These are phyloP conservation scores for Lophius americanus DNA, from an alignment of 2,797 vertebrate genomes.

Conservation along the genomic window DNA sequence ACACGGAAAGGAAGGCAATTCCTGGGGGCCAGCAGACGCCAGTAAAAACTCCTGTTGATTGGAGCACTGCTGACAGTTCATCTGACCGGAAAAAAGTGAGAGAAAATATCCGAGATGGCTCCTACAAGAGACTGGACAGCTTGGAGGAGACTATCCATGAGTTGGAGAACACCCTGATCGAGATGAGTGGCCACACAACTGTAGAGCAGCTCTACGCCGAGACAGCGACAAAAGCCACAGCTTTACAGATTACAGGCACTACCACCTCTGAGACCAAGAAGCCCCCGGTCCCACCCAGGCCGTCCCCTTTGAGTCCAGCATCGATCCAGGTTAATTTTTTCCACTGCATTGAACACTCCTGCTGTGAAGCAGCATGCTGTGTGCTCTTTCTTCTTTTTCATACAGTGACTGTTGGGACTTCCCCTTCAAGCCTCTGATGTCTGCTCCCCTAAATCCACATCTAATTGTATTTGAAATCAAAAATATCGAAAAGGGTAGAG, in stretches of 20 bases:
- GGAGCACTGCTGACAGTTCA: not conserved
- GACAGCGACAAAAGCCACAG: conserved; percentile 7
- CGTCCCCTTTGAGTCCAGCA: conserved; percentile 58
- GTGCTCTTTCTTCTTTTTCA: conserved; percentile 42
- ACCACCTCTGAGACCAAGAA: conserved; percentile 60
- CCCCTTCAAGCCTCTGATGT: conserved; percentile 68
- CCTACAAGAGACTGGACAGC: conserved; percentile 87
- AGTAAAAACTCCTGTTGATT: not conserved
- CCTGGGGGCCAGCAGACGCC: conserved; percentile 8
- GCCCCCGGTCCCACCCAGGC: conserved; percentile 87
- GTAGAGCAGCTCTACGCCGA: conserved; percentile 48
- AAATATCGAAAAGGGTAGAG: conserved; percentile 58
- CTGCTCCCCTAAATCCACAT: conserved; percentile 64
- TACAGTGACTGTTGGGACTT: conserved; percentile 52
- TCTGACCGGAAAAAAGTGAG: conserved; percentile 20
- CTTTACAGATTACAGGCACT: conserved; percentile 23
- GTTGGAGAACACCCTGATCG: conserved; percentile 89
- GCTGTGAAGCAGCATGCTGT: conserved; percentile 38
- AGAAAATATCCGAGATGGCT: conserved; percentile 80
- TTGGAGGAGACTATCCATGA: conserved; percentile 92
- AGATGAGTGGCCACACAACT: conserved; percentile 82
- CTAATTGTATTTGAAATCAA: conserved; percentile 52
- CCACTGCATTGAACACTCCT: conserved; percentile 48
- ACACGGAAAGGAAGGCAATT: conserved; percentile 7
- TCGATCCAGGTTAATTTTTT: conserved; percentile 82